Evolutionary conservation across 2,113 vertebrate genomes (phyloP), one percentile per base, ranked within the genome.

Genomic region (Embiotoca jacksoni): DNA sequence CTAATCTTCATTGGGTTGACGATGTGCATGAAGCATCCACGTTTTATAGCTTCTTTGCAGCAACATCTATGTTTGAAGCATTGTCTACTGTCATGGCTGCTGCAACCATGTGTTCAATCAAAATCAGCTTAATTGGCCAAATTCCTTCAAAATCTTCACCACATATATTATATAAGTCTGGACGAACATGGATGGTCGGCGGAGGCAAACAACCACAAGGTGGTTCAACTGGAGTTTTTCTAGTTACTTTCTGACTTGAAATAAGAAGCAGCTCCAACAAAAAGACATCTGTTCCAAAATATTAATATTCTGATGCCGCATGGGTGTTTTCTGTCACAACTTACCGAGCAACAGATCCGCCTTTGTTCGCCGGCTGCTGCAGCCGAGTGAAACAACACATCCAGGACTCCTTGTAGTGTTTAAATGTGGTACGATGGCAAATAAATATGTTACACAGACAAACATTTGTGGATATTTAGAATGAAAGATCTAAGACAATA

Each of bases 231-330:
- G 23, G 23, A 23, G 23, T 23, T 23, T 23, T 23, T 23, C 23
- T 23, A 82, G 57, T 64, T 39, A 14, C 66, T 82, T 10, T 81
- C 59, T 7, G 82, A 75, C 7, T 64, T 72, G 87, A 69, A 72
- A 81, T 54, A 70, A 72, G 33, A 61, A 63, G 85, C 89, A 93
- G 70, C 56, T 50, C 0, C 65, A 83, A 97, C 96, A 97, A 96
- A 53, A 92, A 90, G 88, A 74, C 90, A 77, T 92, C 92, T 98
- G 96, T 97, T 92, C 57, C 41, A 36, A 93, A 93, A 89, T 93
- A 94, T 96, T 91, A 95, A 95, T 92, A 96, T 96, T 95, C 96
- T 94, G 93, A 95, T 91, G 94, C 80, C 91, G 93, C 82, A 87
- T 92, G 94, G 92, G 92, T 94, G 95, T 95, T 95, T 94, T 94